Percentiles rank a stretch among this genome's conserved stretches.
Evolutionary conservation across 2,888 invertebrate species (phyloP).

Genomic region (Julus scanicus): DNA sequence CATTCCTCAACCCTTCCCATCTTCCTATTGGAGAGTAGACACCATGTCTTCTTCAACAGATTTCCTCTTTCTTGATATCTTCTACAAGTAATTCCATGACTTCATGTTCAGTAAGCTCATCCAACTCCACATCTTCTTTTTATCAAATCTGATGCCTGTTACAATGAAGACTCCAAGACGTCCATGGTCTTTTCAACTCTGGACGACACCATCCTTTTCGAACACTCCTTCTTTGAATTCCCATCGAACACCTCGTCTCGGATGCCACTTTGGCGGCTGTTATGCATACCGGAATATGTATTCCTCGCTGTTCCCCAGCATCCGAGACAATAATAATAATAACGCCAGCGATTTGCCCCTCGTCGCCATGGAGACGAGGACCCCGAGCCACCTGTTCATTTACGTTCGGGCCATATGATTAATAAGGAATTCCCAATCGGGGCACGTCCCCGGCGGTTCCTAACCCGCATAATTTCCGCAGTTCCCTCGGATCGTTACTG

Average conservation of each 20-base stretch:
- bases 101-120: no score
- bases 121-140: no score
- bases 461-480: constrained; percentile 36
- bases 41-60: no score
- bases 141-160: no score
- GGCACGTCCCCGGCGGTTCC: constrained; percentile 48
- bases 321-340: constrained; percentile 52
- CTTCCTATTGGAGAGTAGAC: no score
- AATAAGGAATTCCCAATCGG: constrained; percentile 56
- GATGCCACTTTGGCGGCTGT: neutral
- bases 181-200: no score
- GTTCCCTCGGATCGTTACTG: constrained; percentile 43
- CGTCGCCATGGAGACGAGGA: constrained; percentile 52
- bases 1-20: no score
- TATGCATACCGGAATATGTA: constrained; percentile 6
- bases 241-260: constrained; percentile 18
- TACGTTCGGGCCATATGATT: constrained; percentile 57
- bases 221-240: neutral
- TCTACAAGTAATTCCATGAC: no score
- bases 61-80: no score
- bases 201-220: neutral
- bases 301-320: constrained; percentile 17
- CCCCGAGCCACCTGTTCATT: constrained; percentile 56
- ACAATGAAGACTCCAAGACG: no score
- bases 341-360: constrained; percentile 35